These are phyloP conservation scores for Trachelipus rathkii DNA, from an alignment of 1,140 invertebrate species.

Conservation along the genomic window DNA sequence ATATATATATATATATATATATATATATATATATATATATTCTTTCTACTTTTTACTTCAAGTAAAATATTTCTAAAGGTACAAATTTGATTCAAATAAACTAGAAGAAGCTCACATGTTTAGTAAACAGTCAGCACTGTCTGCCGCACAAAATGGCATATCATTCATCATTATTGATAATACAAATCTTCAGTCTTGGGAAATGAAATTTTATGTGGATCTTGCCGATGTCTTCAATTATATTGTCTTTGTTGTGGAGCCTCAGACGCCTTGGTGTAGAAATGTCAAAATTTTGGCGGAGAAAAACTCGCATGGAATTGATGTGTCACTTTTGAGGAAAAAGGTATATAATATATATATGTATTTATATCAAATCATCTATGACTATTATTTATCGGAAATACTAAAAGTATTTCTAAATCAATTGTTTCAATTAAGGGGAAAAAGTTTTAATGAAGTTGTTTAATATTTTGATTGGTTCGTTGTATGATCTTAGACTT, in stretches of 20 bases:
- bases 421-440: too few relatives aligned
- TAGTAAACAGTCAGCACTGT: constrained; percentile 45
- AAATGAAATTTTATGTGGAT: constrained; percentile 49
- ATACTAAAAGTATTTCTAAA: too few relatives aligned
- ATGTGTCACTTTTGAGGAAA: constrained; percentile 44
- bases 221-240: constrained; percentile 48
- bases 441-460: too few relatives aligned
- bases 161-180: constrained; percentile 52
- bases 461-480: too few relatives aligned
- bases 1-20: constrained; percentile 2
- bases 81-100: constrained; percentile 47
- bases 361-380: too few relatives aligned
- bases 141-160: constrained; percentile 36
- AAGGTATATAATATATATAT: constrained; percentile 37
- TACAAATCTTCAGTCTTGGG: constrained; percentile 50
- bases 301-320: constrained; percentile 48
- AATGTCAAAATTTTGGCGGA: constrained; percentile 47
- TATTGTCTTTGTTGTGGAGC: constrained; percentile 48
- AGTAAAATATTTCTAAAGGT: constrained; percentile 33
- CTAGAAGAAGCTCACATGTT: constrained; percentile 48
- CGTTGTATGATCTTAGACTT: too few relatives aligned
- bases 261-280: constrained; percentile 50
- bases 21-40: constrained; percentile 12
- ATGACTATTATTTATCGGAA: too few relatives aligned
- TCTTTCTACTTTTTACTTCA: too few relatives aligned